Base-by-base conservation (phyloP, 2,797 vertebrate species). In the Sebastes glaucus region DNA sequence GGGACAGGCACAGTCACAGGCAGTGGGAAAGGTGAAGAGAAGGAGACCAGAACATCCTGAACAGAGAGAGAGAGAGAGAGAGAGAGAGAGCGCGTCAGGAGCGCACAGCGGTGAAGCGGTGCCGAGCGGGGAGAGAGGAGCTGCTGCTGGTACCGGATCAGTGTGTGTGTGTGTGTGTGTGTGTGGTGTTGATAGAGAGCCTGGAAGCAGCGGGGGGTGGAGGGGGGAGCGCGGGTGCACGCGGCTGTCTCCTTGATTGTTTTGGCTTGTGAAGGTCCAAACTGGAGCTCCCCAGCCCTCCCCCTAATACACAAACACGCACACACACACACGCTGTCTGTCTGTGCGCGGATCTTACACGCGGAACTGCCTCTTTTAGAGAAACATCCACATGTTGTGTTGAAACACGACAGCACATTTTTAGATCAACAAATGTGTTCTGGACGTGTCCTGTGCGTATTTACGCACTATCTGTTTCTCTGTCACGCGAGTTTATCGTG, bases 221-320 rank as follows among this genome's bases (percentile, higher is more conserved):
- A 33, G 6, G 1, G 73, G 73, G 70, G 87, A 89, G 92, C 66
- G 10, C 28, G n/a, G 83, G 87, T 84, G 83, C 83, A 87, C 89
- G 87, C 90, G 7, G 85, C 72, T 73, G 93, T 92, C 88, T 93
- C 91, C 90, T 52, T 92, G 86, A 89, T 85, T 83, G 35, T 23
- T 28, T n/a, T 65, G 75, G 84, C 73, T 61, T 87, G 83, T 73
- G 85, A 89, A 82, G 88, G 71, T 91, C 92, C 88, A 88, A 71
- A 84, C 78, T 82, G 82, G 71, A 89, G 79, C 71, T 72, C 52
- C 53, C 68, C 71, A 79, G 55, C 60, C 81, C 76, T 78, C 73
- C 76, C 71, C 7, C 80, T 52, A 7, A 38, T 1, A 35, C 59
- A 18, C 8, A 49, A 61, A 73, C 35, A 71, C 14, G 42, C 33